Percentiles rank a stretch among this genome's conserved stretches.
Evolutionary conservation across 2,113 vertebrate species (phyloP).

Genomic region (Panthera uncia): DNA sequence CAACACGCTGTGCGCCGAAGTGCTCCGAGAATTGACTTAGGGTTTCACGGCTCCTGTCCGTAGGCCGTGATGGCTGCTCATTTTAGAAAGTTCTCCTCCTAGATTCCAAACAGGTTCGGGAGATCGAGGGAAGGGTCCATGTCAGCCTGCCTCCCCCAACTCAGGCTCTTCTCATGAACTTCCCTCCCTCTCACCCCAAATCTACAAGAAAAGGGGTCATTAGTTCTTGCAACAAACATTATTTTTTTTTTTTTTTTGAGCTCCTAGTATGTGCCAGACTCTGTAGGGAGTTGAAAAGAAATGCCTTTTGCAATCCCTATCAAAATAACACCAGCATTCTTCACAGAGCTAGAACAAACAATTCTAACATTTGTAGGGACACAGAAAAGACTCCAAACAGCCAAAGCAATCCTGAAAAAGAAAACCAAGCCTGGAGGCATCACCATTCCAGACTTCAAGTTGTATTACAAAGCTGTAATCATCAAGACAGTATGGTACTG

Average conservation of each 20-base stretch:
- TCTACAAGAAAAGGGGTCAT: neutral
- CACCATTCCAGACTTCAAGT: too few species aligned
- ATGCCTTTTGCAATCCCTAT: neutral
- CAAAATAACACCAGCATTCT: too few species aligned
- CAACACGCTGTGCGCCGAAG: neutral
- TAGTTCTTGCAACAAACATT: neutral
- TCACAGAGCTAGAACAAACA: too few species aligned
- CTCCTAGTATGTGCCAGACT: neutral
- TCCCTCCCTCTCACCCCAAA: neutral
- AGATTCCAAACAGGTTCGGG: neutral
- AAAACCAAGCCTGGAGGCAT: too few species aligned
- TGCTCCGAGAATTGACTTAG: neutral
- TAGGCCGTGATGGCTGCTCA: neutral
- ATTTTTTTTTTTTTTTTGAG: neutral
- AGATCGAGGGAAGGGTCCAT: neutral
- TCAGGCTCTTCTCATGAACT: neutral
- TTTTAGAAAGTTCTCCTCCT: neutral
- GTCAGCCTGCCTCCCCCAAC: neutral
- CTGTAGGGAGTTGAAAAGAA: neutral
- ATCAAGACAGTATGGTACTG: too few species aligned
- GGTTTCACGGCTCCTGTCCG: neutral
- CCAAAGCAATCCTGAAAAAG: too few species aligned
- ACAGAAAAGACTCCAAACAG: too few species aligned
- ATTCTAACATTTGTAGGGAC: too few species aligned
- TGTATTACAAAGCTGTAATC: too few species aligned